These are phyloP conservation scores for Dendrolimus punctatus DNA, from an alignment of 1,140 invertebrate genomes.

Conservation along the genomic window DNA sequence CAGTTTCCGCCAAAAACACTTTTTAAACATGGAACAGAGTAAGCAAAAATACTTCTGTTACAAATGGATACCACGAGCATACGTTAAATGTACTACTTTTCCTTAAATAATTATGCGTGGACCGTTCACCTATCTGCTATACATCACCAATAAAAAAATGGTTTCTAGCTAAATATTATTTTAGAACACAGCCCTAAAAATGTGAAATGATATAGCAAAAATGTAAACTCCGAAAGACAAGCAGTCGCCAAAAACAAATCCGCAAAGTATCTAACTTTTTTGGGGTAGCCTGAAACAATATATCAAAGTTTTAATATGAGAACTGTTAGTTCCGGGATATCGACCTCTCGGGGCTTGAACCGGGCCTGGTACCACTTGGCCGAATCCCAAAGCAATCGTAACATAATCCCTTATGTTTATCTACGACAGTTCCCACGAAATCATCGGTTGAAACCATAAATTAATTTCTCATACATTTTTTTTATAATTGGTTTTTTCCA, in stretches of 20 bases:
- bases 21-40: too few species aligned
- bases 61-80: too few species aligned
- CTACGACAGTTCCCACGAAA: conserved; percentile 25
- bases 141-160: background rate
- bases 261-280: conserved; percentile 2
- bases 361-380: conserved; percentile 44
- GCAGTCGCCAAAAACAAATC: too few species aligned
- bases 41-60: too few species aligned
- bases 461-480: too few species aligned
- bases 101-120: too few species aligned
- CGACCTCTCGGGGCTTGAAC: conserved; percentile 51
- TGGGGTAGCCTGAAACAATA: conserved; percentile 20
- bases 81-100: too few species aligned
- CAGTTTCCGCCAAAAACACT: too few species aligned
- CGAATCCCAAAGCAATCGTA: conserved; percentile 62
- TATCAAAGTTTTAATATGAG: conserved; percentile 36
- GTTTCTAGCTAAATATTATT: background rate
- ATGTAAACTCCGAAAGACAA: too few species aligned
- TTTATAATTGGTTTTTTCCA: too few species aligned
- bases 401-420: conserved; percentile 26
- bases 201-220: too few species aligned
- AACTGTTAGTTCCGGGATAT: conserved; percentile 29
- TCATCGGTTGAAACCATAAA: conserved; percentile 11
- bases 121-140: background rate
- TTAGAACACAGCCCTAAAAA: too few species aligned